phyloP scores from a whole-genome alignment of 2,888 invertebrate species.

The Heteropelma amictum region DNA sequence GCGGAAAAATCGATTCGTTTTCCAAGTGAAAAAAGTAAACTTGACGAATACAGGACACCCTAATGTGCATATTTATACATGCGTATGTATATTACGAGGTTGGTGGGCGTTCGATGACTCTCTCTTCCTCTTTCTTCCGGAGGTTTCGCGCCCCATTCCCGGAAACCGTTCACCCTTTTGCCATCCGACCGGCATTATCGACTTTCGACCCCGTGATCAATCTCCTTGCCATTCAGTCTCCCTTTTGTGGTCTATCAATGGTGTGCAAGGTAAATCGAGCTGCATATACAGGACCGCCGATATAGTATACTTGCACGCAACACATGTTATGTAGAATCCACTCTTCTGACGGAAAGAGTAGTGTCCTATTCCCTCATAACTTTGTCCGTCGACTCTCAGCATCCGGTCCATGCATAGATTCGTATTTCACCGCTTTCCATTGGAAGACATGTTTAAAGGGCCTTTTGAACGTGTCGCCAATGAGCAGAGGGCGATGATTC shows the following conservation, averaged over 20 bases:
- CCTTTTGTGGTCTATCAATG: slow-evolving; percentile 58
- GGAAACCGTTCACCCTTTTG: too few relatives aligned
- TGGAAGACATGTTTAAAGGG: neutral
- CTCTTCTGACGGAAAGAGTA: slow-evolving; percentile 16
- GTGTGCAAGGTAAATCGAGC: slow-evolving; percentile 63
- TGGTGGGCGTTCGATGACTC: slow-evolving; percentile 50
- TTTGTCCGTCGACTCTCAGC: neutral
- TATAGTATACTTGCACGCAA: slow-evolving; percentile 16
- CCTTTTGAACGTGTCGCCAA: too few relatives aligned
- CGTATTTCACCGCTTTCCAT: slow-evolving; percentile 18
- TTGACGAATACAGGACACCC: neutral
- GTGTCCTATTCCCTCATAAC: slow-evolving; percentile 39
- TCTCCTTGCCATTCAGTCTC: slow-evolving; percentile 38
- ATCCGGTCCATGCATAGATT: neutral
- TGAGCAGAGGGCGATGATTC: too few relatives aligned
- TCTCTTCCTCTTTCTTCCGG: too few relatives aligned
- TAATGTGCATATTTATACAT: neutral
- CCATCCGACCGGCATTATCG: slow-evolving; percentile 51
- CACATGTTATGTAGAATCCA: slow-evolving; percentile 10
- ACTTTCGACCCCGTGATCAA: slow-evolving; percentile 54
- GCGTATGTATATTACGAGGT: slow-evolving; percentile 6
- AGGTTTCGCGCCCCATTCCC: slow-evolving; percentile 45
- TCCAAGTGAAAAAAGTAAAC: too few relatives aligned
- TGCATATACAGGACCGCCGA: slow-evolving; percentile 56
- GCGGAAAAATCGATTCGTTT: too few relatives aligned